A percentile compares a stretch with the other conserved stretches of the same genome.
Evolutionary conservation across 1,140 invertebrate species (phyloP).

Genomic region (Drosophila seguyi): DNA sequence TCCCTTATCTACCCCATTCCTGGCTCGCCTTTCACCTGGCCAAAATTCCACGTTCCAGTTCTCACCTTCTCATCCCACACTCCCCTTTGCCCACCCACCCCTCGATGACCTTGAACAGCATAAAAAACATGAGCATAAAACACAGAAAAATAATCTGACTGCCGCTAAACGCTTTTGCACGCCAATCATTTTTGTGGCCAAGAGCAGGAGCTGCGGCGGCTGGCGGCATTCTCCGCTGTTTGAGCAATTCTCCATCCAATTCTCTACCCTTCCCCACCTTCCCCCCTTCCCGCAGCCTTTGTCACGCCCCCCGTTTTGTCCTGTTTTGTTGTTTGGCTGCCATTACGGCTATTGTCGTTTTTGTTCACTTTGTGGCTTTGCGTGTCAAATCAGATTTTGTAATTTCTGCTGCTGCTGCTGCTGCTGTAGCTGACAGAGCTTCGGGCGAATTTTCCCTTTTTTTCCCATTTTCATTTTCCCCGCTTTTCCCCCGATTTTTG

Average conservation of each 20-base stretch:
- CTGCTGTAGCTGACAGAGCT: conserved; percentile 16
- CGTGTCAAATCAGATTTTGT: conserved; percentile 79
- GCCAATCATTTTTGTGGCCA: conserved; percentile 47
- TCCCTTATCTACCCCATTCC: neutral
- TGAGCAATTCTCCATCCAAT: conserved; percentile 1
- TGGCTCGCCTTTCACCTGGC: neutral
- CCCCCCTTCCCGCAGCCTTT: neutral
- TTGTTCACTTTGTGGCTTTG: conserved; percentile 55
- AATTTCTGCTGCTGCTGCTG: conserved; percentile 43
- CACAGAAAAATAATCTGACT: conserved; percentile 40
- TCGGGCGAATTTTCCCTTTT: conserved; percentile 26
- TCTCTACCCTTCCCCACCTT: too few species aligned
- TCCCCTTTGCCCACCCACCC: neutral
- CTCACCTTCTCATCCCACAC: neutral
- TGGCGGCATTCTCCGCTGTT: neutral
- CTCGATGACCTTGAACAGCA: conserved; percentile 27
- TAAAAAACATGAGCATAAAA: conserved; percentile 35
- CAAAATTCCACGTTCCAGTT: neutral
- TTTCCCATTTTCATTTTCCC: conserved; percentile 11
- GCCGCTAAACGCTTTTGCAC: conserved; percentile 51
- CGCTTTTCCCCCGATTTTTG: neutral
- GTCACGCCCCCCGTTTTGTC: conserved; percentile 36
- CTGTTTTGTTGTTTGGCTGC: conserved; percentile 14
- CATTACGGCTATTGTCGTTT: conserved; percentile 37
- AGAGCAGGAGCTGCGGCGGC: neutral